phyloP scores from a whole-genome alignment of 2,797 vertebrate genomes.

The Acrossocheilus fasciatus region DNA sequence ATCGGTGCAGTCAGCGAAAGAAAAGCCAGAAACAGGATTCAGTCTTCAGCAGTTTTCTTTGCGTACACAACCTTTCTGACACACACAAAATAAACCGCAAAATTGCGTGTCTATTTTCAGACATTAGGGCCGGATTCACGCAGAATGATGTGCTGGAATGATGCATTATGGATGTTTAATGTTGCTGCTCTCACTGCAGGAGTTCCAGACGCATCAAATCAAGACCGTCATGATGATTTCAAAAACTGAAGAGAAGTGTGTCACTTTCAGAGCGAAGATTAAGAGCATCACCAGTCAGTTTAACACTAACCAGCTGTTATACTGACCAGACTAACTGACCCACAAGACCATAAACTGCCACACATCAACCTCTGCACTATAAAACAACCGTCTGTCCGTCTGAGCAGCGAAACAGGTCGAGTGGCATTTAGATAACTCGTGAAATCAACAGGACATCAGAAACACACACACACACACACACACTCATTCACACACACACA shows the following conservation, averaged over 20 bases:
- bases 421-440: no score
- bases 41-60: slow-evolving; percentile 21
- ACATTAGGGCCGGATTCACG: background rate
- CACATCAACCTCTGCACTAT: background rate
- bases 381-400: background rate
- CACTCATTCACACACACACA: background rate
- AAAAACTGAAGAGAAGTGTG: background rate
- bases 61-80: background rate
- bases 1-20: slow-evolving; percentile 2
- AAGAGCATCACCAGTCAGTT: background rate
- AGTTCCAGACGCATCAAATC: background rate
- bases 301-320: background rate
- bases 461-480: background rate
- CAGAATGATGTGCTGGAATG: background rate
- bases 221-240: background rate
- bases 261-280: background rate
- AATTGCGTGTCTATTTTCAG: slow-evolving; percentile 21
- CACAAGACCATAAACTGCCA: background rate
- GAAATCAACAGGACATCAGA: no score
- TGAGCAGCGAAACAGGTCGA: no score
- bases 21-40: slow-evolving; percentile 8
- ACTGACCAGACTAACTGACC: background rate
- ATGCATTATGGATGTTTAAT: slow-evolving; percentile 19
- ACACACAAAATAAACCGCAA: background rate
- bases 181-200: background rate